Base-by-base conservation (phyloP, 1,140 invertebrate species). In the Caenorhabditis remanei region DNA sequence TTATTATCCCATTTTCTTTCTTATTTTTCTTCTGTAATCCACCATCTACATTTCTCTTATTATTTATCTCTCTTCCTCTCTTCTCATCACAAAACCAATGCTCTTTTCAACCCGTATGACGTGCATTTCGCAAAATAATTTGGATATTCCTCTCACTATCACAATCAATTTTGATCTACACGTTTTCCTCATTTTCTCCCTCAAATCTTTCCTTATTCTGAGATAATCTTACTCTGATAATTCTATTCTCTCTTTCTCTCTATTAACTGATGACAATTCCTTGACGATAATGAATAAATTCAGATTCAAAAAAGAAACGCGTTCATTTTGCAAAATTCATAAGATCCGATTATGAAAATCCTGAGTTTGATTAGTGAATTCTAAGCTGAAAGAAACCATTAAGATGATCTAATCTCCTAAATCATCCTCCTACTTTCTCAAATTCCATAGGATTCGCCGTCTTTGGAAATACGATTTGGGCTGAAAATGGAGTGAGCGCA, bases 401-500 rank as follows among this genome's bases (percentile, higher is more conserved):
- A 0, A 19, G 55, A 19, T 16, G 14, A 19, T n/a, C 19, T 14
- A 58, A 58, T 19, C 14, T 6, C 14, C 14, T 9, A 53, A 53
- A 53, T 4, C 9, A 53, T 53, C 9, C 9, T 2, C 50, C 16
- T 24, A 71, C 65, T 32, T 71, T 46, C 19, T 24, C 65, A 2
- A 4, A 50, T 24, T 50, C 46, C 43, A 53, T 48, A 13, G 46
- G n/a, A 79, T 48, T 50, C 71, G 21, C 46, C n/a, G 71, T n/a
- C 21, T 79, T 79, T 50, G 71, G 71, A n/a, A 79, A 79, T 14
- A 79, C 71, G n/a, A 79, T 50, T 79, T 79, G 71, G 24, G 71
- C 43, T 50, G 71, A 79, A 24, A 79, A 79, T 24, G 71, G 71
- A 24, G 71, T 79, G n/a, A 79, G 71, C 6, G 71, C 71, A n/a